Evolutionary conservation across 2,113 vertebrate species (phyloP), one percentile per base, ranked within the genome.

Genomic region (Leptobrachium leishanense): DNA sequence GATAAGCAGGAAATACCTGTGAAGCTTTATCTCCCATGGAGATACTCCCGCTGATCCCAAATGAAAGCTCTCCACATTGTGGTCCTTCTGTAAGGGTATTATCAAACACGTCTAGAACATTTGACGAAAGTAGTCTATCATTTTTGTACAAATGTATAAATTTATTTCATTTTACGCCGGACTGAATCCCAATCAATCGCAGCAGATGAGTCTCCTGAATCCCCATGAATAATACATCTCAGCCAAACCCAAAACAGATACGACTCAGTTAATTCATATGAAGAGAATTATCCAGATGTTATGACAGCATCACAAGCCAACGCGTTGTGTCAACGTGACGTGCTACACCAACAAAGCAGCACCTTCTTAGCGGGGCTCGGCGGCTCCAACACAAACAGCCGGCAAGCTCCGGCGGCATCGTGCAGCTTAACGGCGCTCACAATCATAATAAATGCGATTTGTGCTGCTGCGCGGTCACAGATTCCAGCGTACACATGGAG

Each of bases 151-250:
- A n/a, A n/a, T n/a, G n/a, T n/a, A n/a, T n/a, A n/a, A n/a, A n/a
- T n/a, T n/a, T n/a, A n/a, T n/a, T n/a, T n/a, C n/a, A n/a, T n/a
- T 31, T 31, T 31, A 31, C 20, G 20, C 20, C 20, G 20, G 20
- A 31, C 20, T 31, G 20, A 31, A 31, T 31, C 20, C 20, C 20
- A 31, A 31, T 31, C 20, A 31, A 31, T 31, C 20, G 20, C 20
- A 31, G 20, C 20, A 31, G 20, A 31, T 31, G 20, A 1, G 20
- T 31, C 20, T 31, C 20, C 46, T 8, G 8, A 50, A 8, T 50
- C 46, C 8, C 62, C 62, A 64, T 20, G 62, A 64, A 64, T 64
- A 64, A 64, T 64, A 39, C 62, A 64, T 64, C 6, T 64, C 62
- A 20, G 9, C 6, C 1, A 64, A 64, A 64, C 62, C 31, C 6